Conservation (phyloP, 2,113 vertebrate species). For the Plestiodon gilberti region DNA sequence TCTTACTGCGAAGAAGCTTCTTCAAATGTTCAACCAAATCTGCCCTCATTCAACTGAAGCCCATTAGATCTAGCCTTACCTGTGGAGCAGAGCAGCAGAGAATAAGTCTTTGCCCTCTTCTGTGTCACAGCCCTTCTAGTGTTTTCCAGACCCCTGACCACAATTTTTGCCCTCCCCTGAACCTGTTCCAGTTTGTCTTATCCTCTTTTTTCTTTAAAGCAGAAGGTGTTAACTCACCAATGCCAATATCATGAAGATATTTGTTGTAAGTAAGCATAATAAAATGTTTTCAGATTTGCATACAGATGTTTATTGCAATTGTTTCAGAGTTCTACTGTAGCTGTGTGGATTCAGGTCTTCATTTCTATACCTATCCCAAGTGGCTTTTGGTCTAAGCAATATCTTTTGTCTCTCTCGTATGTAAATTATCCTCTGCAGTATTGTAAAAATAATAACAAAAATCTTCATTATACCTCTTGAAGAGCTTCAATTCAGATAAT, state of each 20-base stretch:
- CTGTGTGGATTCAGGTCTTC: background rate
- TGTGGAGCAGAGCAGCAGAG: too few relatives aligned
- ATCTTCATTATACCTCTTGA: conserved; percentile 35
- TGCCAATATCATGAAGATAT: background rate
- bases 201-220: background rate
- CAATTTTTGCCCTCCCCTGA: too few relatives aligned
- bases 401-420: background rate
- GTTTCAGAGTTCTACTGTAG: background rate
- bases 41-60: too few relatives aligned
- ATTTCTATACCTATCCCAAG: background rate
- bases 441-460: conserved; percentile 13
- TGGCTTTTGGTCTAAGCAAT: background rate
- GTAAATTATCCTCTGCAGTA: conserved; percentile 9
- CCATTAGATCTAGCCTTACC: too few relatives aligned
- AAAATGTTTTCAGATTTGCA: background rate
- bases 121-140: too few relatives aligned
- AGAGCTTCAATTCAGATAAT: conserved; percentile 27
- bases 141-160: too few relatives aligned
- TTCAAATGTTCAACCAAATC: too few relatives aligned
- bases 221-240: background rate
- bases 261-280: background rate
- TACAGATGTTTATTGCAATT: background rate
- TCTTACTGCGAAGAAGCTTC: too few relatives aligned
- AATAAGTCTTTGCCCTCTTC: too few relatives aligned
- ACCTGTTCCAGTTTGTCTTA: background rate